These are phyloP conservation scores for Elaphurus davidianus DNA, from an alignment of 2,113 vertebrate species.

Conservation along the genomic window DNA sequence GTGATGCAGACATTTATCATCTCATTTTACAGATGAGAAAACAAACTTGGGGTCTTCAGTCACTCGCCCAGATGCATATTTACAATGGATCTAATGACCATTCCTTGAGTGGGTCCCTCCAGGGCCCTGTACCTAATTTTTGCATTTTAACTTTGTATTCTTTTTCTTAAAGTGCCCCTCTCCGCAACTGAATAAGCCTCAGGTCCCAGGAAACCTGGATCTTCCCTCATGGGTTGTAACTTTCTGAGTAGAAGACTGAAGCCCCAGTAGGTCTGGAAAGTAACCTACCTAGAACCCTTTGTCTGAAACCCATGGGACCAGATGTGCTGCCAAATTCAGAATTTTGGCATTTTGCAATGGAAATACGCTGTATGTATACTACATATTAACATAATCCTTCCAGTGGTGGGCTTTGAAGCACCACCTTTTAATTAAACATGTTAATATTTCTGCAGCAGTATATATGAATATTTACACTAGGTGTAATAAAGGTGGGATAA, in stretches of 20 bases:
- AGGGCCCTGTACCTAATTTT: background rate
- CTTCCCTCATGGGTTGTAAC: background rate
- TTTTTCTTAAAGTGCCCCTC: background rate
- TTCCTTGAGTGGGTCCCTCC: background rate
- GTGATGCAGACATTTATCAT: background rate
- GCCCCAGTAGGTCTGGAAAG: background rate
- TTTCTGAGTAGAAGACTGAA: background rate
- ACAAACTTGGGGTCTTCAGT: background rate
- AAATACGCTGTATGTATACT: fast-evolving
- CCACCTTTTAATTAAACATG: background rate
- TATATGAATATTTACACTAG: background rate
- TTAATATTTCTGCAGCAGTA: background rate
- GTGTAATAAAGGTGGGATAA: background rate
- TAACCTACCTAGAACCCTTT: background rate
- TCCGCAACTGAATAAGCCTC: background rate
- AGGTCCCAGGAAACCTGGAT: background rate
- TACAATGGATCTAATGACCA: background rate
- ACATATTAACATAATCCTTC: background rate
- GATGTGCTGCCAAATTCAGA: background rate
- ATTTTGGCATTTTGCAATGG: background rate
- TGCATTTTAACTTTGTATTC: background rate
- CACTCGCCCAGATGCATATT: background rate
- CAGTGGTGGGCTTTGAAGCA: fast-evolving
- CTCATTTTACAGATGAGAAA: background rate
- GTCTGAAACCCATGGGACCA: background rate